phyloP scores from a whole-genome alignment of 2,113 vertebrate genomes.

The Rhabdornis inornatus region DNA sequence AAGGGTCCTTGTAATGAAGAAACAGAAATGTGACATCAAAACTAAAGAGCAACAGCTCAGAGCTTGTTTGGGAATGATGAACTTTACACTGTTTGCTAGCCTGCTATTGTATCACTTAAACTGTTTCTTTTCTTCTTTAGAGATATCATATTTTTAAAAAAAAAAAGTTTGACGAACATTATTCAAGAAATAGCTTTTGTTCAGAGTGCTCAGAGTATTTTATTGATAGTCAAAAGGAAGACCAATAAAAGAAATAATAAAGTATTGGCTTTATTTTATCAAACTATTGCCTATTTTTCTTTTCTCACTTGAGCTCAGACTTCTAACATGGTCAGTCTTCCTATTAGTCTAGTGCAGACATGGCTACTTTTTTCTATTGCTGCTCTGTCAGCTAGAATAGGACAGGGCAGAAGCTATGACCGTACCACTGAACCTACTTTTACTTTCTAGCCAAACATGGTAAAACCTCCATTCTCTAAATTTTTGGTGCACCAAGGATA shows the following conservation, averaged over 20 bases:
- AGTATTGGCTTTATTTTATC: background rate
- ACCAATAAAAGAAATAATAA: background rate
- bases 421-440: background rate
- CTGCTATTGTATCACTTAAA: background rate
- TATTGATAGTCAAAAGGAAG: slow-evolving; percentile 30
- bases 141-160: background rate
- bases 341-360: background rate
- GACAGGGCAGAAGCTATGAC: background rate
- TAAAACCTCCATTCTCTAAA: background rate
- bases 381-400: background rate
- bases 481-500: background rate
- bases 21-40: slow-evolving; percentile 31
- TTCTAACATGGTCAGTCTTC: background rate
- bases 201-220: background rate
- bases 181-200: background rate
- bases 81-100: background rate
- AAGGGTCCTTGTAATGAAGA: background rate
- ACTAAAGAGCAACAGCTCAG: background rate
- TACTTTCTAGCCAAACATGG: background rate
- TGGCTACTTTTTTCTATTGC: background rate
- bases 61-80: background rate
- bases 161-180: background rate
- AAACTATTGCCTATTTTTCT: slow-evolving; percentile 9
- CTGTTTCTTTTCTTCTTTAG: slow-evolving; percentile 5
- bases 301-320: background rate